Conservation (phyloP, 2,888 invertebrate species). For the Conus canariensis region DNA sequence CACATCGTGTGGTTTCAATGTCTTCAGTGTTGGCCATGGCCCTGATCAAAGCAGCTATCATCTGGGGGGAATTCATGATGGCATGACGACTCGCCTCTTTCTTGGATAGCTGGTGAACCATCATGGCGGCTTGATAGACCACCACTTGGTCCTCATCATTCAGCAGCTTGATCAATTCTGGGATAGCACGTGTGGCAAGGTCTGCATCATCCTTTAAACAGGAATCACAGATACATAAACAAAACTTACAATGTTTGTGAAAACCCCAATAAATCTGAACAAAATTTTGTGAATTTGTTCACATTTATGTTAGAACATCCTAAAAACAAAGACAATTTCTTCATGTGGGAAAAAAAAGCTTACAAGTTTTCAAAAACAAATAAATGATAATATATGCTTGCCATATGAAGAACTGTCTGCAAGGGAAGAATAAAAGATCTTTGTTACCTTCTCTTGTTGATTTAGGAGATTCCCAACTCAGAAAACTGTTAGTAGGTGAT, state of each 20-base stretch:
- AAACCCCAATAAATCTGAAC: too few relatives aligned
- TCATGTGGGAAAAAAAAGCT: too few relatives aligned
- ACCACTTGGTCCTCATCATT: conserved; percentile 77
- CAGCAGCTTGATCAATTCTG: conserved; percentile 92
- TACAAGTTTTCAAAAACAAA: too few relatives aligned
- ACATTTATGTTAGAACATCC: too few relatives aligned
- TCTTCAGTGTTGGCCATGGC: conserved; percentile 98
- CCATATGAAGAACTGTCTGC: too few relatives aligned
- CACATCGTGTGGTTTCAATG: conserved; percentile 96
- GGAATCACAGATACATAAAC: background rate
- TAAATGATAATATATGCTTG: too few relatives aligned
- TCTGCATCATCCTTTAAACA: conserved; percentile 94
- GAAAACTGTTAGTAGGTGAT: too few relatives aligned
- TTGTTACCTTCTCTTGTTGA: too few relatives aligned
- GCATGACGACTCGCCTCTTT: conserved; percentile 97
- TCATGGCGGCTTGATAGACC: conserved; percentile 99
- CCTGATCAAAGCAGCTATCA: conserved; percentile 95
- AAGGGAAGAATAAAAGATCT: too few relatives aligned
- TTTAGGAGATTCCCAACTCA: too few relatives aligned
- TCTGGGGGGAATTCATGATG: conserved; percentile 79
- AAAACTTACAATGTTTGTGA: background rate
- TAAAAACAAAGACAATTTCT: too few relatives aligned
- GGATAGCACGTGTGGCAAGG: conserved; percentile 96
- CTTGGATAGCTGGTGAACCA: conserved; percentile 99
- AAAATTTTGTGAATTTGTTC: too few relatives aligned